A percentile compares a stretch with the other conserved stretches of the same genome.
Evolutionary conservation across 2,113 vertebrate genomes (phyloP).

Genomic region (Apaloderma vittatum): DNA sequence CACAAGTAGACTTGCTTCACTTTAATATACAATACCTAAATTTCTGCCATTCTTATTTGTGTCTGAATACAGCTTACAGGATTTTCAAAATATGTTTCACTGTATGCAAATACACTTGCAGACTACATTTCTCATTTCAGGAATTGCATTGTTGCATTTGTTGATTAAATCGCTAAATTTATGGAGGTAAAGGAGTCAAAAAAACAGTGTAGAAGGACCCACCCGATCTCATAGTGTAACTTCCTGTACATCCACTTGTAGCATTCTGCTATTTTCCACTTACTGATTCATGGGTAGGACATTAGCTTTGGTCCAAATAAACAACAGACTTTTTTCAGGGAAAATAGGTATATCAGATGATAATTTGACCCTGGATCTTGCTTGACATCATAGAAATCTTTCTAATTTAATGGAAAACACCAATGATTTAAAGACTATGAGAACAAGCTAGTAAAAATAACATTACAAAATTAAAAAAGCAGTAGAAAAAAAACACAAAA

Average conservation of each 20-base stretch:
- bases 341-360: neutral
- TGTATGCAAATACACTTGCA: neutral
- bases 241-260: rapidly evolving
- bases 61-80: neutral
- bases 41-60: neutral
- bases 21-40: neutral
- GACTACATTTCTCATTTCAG: neutral
- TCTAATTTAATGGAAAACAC: neutral
- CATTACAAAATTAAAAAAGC: neutral
- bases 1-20: neutral
- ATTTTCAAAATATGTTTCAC: neutral
- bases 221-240: neutral
- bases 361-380: neutral
- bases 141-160: neutral
- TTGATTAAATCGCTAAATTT: neutral
- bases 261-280: neutral
- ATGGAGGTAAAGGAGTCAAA: neutral
- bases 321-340: neutral
- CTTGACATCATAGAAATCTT: neutral
- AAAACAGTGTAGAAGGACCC: neutral
- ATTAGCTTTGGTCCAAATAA: neutral
- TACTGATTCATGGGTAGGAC: neutral
- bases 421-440: neutral
- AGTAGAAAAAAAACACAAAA: neutral
- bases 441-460: neutral